Percentiles rank a stretch among this genome's conserved stretches.
Evolutionary conservation across 1,140 invertebrate genomes (phyloP).

Genomic region (Octopus bimaculoides): DNA sequence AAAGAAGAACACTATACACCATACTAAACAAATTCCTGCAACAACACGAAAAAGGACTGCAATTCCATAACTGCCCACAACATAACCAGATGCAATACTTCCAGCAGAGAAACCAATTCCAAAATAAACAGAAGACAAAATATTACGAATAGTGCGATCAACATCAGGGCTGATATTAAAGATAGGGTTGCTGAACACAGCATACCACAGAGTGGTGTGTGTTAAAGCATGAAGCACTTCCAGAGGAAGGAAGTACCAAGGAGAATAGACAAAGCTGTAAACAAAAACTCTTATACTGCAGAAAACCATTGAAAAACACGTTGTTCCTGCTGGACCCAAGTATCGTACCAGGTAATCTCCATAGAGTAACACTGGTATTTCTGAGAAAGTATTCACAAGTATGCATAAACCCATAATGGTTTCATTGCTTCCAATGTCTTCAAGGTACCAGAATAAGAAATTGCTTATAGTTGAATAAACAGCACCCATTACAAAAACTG

Average conservation of each 20-base stretch:
- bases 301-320: constrained; percentile 36
- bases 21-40: constrained; percentile 33
- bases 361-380: constrained; percentile 48
- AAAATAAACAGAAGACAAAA: constrained; percentile 49
- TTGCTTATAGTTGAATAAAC: constrained; percentile 44
- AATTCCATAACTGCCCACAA: constrained; percentile 40
- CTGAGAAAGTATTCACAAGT: constrained; percentile 38
- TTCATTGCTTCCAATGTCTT: constrained; percentile 46
- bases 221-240: constrained; percentile 48
- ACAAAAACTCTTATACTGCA: constrained; percentile 37
- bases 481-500: constrained; percentile 43
- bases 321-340: constrained; percentile 38
- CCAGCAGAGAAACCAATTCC: constrained; percentile 47
- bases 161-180: constrained; percentile 45
- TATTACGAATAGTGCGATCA: constrained; percentile 43
- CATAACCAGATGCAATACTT: constrained; percentile 40
- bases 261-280: constrained; percentile 44
- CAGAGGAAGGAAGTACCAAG: constrained; percentile 46
- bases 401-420: constrained; percentile 45
- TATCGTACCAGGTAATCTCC: constrained; percentile 38
- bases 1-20: constrained; percentile 42
- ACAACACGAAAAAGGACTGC: constrained; percentile 39
- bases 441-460: constrained; percentile 51
- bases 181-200: constrained; percentile 44
- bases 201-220: constrained; percentile 50